Evolutionary conservation across 2,797 vertebrate genomes (phyloP).

Genomic region (Erpetoichthys calabaricus): DNA sequence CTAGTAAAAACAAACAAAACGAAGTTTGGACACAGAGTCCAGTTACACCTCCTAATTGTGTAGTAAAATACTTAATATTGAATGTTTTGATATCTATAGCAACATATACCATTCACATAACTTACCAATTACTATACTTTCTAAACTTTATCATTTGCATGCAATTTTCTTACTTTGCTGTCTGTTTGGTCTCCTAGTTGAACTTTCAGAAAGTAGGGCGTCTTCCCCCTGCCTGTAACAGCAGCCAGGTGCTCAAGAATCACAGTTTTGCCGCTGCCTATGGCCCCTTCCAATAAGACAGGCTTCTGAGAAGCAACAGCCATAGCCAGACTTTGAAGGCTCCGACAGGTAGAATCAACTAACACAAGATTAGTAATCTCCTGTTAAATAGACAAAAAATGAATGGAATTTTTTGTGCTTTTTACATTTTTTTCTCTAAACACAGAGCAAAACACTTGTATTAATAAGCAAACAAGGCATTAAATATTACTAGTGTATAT

Average conservation of each 20-base stretch:
- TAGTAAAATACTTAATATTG: too few relatives aligned
- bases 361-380: slow-evolving; percentile 45
- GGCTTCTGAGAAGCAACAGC: slow-evolving; percentile 75
- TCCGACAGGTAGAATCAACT: slow-evolving; percentile 73
- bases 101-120: slow-evolving; percentile 1
- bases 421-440: background rate
- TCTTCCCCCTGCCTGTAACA: slow-evolving; percentile 67
- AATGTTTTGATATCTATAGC: too few relatives aligned
- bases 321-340: slow-evolving; percentile 76
- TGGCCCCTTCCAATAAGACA: slow-evolving; percentile 83
- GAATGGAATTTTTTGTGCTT: background rate
- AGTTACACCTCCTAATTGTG: too few relatives aligned
- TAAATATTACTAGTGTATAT: too few relatives aligned
- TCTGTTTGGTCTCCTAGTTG: slow-evolving; percentile 96
- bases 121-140: background rate
- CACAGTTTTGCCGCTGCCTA: slow-evolving; percentile 88
- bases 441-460: too few relatives aligned
- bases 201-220: slow-evolving; percentile 79
- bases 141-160: too few relatives aligned
- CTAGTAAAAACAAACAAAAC: too few relatives aligned
- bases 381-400: background rate
- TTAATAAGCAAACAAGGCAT: too few relatives aligned
- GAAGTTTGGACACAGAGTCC: too few relatives aligned
- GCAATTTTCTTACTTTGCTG: slow-evolving; percentile 69
- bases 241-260: slow-evolving; percentile 76